Base-by-base conservation (phyloP, 2,888 invertebrate genomes). In the Blera fallax region DNA sequence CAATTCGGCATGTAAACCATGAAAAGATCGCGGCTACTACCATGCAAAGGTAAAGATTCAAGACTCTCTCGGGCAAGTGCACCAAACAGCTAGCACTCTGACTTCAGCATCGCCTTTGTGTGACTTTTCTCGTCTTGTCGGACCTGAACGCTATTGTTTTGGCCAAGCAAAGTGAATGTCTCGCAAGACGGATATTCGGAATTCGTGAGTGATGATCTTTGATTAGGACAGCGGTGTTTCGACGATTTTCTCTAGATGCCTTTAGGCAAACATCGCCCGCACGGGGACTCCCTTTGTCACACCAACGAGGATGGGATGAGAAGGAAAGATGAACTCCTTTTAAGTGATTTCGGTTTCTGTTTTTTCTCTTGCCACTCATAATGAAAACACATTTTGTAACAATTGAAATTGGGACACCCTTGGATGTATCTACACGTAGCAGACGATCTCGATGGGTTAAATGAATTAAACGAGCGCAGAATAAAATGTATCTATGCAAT, bases 141-240 rank as follows among this genome's bases (percentile, higher is more conserved):
- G 50, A 72, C 40, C 48, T 32, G 27, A 73, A 32, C 70, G n/a
- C 43, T 37, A 77, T 77, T 67, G 78, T 83, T 73, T 74, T 32
- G 80, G 60, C 32, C 64, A 43, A 58, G 62, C 56, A 64, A 74
- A 76, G 70, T 65, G 67, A 76, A 70, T 65, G 69, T 50, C 76
- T 45, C 48, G 54, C 64, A 56, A 84, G 74, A 58, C 70, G 74
- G 85, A 80, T 80, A 80, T 80, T 80, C 67, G 65, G 65, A 80
- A 77, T 85, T 85, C 85, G 85, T 85, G 85, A 85, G 85, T 80
- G 85, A 85, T 85, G 85, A 85, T 85, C 85, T 85, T 76, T 80
- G 85, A 85, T 85, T 85, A 85, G 85, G 85, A 85, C 80, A 70
- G 74, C 32, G 60, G 21, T 32, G 40, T 29, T 64, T 32, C 56